phyloP scores from a whole-genome alignment of 2,113 vertebrate genomes.

The Hippocampus mohnikei region DNA sequence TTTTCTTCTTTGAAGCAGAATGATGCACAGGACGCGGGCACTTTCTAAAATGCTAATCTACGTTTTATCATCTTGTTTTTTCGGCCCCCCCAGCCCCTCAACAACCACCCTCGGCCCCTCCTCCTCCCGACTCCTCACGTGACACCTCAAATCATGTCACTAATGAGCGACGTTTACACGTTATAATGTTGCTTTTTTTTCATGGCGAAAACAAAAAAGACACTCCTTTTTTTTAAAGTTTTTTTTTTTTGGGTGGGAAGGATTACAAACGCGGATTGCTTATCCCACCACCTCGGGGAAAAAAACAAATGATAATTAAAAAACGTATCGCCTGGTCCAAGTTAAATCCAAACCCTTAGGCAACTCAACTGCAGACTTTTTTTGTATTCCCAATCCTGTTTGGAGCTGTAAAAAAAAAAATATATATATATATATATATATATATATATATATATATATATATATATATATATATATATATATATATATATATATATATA shows the following conservation, averaged over 20 bases:
- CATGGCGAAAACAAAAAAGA: conserved; percentile 45
- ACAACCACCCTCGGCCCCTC: conserved; percentile 4
- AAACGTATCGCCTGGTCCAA: conserved; percentile 50
- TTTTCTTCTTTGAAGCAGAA: conserved; percentile 99
- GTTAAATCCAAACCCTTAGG: conserved; percentile 53
- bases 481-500: no score
- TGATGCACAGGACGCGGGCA: conserved; percentile 80
- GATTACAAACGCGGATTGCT: conserved; percentile 40
- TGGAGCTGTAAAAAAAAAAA: conserved; percentile 17
- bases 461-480: no score
- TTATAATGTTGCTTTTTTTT: conserved; percentile 67
- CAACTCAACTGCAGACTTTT: conserved; percentile 40
- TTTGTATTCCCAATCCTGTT: conserved; percentile 16
- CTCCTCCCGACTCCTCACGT: conserved; percentile 61
- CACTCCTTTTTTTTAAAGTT: neutral
- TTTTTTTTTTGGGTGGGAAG: conserved; percentile 3
- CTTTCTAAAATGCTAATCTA: conserved; percentile 77
- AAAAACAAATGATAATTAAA: conserved; percentile 57
- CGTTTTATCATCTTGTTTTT: conserved; percentile 77
- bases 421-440: no score
- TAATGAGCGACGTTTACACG: conserved; percentile 69
- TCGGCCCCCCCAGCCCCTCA: neutral
- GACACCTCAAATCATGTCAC: conserved; percentile 67
- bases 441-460: no score
- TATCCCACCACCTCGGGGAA: conserved; percentile 33